A percentile compares a stretch with the other conserved stretches of the same genome.
These are phyloP conservation scores for Mormyrops attenuatus DNA, from an alignment of 2,797 vertebrate species.

Conservation along the genomic window DNA sequence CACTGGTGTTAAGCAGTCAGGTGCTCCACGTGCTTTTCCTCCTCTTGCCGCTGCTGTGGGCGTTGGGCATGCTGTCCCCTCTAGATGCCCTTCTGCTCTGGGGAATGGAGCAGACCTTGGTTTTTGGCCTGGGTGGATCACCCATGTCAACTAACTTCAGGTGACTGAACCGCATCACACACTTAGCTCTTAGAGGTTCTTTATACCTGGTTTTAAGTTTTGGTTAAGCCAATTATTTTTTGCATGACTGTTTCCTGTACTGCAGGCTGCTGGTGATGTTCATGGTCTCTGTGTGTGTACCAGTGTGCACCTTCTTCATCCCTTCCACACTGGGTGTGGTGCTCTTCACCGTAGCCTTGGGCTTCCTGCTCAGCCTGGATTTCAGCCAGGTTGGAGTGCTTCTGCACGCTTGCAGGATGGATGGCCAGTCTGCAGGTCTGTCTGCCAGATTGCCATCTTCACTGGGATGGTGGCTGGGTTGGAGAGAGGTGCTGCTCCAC, in stretches of 20 bases:
- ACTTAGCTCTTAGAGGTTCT: background rate
- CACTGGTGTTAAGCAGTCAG: conserved; percentile 80
- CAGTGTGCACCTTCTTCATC: conserved; percentile 83
- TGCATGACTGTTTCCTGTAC: conserved; percentile 22
- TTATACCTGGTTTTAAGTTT: background rate
- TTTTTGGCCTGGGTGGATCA: conserved; percentile 89
- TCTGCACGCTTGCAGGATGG: conserved; percentile 47
- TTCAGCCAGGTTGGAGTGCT: conserved; percentile 69
- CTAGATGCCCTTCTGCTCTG: conserved; percentile 89
- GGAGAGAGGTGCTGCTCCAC: conserved; percentile 72
- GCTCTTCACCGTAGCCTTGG: conserved; percentile 83
- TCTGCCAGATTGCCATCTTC: conserved; percentile 32
- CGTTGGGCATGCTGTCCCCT: conserved; percentile 82
- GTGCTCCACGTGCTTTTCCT: conserved; percentile 87
- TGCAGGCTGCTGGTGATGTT: conserved; percentile 88
- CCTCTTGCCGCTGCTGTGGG: conserved; percentile 90
- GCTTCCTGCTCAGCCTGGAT: conserved; percentile 91
- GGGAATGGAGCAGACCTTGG: conserved; percentile 88
- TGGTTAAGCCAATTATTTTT: background rate
- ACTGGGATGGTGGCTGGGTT: conserved; percentile 64
- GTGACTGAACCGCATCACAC: conserved; percentile 52
- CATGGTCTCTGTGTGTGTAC: conserved; percentile 69
- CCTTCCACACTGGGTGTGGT: conserved; percentile 79
- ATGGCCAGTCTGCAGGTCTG: conserved; percentile 24
- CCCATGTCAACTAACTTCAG: conserved; percentile 86